Evolutionary conservation across 2,797 vertebrate species (phyloP), one percentile per base, ranked within the genome.

Genomic region (Mus caroli): DNA sequence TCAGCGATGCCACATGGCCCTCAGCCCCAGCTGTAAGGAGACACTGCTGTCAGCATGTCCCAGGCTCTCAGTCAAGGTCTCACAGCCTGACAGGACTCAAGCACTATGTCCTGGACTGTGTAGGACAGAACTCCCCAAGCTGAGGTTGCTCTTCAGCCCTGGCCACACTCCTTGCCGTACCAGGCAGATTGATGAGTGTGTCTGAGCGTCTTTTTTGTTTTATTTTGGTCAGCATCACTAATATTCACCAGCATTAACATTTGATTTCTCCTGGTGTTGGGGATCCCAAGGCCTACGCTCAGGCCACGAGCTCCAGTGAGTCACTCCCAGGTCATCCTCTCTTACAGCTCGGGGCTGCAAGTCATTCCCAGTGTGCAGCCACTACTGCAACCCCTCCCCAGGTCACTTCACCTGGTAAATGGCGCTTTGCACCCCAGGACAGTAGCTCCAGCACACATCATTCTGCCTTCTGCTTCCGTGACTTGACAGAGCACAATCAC

Each of bases 101-200:
- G 60, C 58, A 19, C 5, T 20, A 43, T 46, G 4, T 20, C 40
- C 17, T 64, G 28, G 19, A 43, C 1, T 34, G 19, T 71, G 9
- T 37, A 58, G 56, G 24, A 12, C 26, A 31, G 31, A 75, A 52
- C 0, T 14, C 9, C 43, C 24, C 15, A 62, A 50, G 56, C 56
- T 86, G n/a, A 17, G 58, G 26, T 6, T 3, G 3, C 3, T 37
- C 11, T 28, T 6, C 2, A 9, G 24, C 1, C 24, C 3, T 34
- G 22, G 9, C 40, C 14, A 8, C 6, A 2, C 20, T 31, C n/a
- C 26, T 64, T 17, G 6, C 24, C 17, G 22, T 9, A 4, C 11
- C 34, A 14, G 17, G 3, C 15, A 56, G 34, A 58, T n/a, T 2
- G 37, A 14, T n/a, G 31, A 9, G 1, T 37, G 50, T 19, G 3